phyloP scores from a whole-genome alignment of 2,888 invertebrate species.

The Tipula unca region DNA sequence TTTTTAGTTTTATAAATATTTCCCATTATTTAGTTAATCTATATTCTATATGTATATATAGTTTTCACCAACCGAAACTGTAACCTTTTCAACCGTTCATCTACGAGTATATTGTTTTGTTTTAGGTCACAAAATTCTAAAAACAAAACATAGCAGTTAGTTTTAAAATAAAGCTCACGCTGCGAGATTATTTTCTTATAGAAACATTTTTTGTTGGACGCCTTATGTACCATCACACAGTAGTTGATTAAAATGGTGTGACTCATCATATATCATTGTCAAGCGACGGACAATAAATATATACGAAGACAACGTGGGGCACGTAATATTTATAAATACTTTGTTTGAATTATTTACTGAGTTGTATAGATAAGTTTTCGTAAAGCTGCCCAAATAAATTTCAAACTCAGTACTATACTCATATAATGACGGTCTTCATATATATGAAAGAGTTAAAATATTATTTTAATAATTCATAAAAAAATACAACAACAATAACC shows the following conservation, averaged over 20 bases:
- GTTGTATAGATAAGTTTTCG: not conserved
- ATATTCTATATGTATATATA: no score
- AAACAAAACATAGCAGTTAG: not conserved
- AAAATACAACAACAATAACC: not conserved
- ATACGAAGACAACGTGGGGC: not conserved
- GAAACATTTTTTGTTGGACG: not conserved
- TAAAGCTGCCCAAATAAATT: not conserved
- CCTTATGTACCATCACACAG: not conserved
- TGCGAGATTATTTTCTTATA: not conserved
- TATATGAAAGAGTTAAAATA: not conserved
- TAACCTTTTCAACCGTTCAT: no score
- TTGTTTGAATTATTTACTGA: not conserved
- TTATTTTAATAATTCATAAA: not conserved
- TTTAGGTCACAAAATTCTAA: not conserved
- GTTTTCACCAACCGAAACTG: no score
- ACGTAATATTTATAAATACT: not conserved
- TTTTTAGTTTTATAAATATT: no score
- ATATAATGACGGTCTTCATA: not conserved
- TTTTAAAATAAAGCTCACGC: not conserved
- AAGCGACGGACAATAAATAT: not conserved
- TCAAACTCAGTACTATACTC: not conserved
- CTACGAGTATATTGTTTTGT: not conserved
- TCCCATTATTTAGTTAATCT: no score
- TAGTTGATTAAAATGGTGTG: not conserved
- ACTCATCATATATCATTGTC: not conserved